Conservation (phyloP, 2,113 vertebrate genomes). For the Nothocercus julius region DNA sequence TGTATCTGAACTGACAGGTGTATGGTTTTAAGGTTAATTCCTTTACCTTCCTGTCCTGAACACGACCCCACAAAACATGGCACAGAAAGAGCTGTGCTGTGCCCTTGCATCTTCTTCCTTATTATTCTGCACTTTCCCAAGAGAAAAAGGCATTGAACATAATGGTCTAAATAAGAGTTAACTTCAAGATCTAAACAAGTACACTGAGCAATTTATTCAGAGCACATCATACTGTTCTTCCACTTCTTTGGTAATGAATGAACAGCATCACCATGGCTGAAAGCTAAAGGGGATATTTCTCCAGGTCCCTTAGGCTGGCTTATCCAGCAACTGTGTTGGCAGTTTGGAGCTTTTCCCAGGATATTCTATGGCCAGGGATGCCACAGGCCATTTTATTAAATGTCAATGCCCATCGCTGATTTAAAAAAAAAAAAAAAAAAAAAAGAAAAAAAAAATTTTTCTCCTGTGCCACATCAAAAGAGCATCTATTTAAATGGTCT, state of each 20-base stretch:
- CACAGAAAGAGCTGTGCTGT: not conserved
- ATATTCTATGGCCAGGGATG: constrained; percentile 31
- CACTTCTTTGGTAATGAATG: constrained; percentile 52
- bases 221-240: not conserved
- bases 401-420: constrained; percentile 61
- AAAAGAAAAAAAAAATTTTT: not conserved
- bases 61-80: not conserved
- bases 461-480: not conserved
- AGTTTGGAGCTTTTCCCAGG: constrained; percentile 64
- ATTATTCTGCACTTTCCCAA: not conserved
- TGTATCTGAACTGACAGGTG: not conserved
- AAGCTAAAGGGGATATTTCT: constrained; percentile 56
- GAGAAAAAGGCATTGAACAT: not conserved
- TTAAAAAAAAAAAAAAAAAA: not conserved
- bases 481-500: not conserved
- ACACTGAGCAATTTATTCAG: not conserved
- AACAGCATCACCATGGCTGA: not conserved
- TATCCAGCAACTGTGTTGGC: constrained; percentile 46
- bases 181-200: not conserved
- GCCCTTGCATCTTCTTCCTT: not conserved
- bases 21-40: not conserved
- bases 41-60: not conserved
- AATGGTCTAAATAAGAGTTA: not conserved
- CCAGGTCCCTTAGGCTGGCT: constrained; percentile 10
- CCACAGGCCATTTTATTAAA: constrained; percentile 65